Conservation (phyloP, 2,797 vertebrate species). For the Enteromius argenteus region DNA sequence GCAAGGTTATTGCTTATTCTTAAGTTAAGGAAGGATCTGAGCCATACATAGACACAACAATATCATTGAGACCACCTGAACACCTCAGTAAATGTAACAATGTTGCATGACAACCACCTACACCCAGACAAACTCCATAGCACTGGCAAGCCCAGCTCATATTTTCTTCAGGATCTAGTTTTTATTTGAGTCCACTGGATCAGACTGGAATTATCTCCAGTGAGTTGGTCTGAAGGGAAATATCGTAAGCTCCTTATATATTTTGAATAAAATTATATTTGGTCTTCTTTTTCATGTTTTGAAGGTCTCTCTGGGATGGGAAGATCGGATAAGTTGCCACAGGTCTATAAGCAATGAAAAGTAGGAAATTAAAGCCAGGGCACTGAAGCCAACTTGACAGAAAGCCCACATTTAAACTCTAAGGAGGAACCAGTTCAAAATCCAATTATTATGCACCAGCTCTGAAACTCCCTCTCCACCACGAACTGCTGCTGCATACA, state of each 20-base stretch:
- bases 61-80: background rate
- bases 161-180: background rate
- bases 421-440: constrained; percentile 45
- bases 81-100: background rate
- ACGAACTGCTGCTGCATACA: constrained; percentile 19
- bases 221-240: constrained; percentile 16
- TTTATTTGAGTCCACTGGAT: background rate
- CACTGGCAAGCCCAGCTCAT: background rate
- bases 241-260: background rate
- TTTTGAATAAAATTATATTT: constrained; percentile 26
- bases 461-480: constrained; percentile 26
- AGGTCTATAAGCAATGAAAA: constrained; percentile 40
- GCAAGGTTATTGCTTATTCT: background rate
- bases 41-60: background rate
- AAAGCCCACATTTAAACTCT: constrained; percentile 43
- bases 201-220: constrained; percentile 1
- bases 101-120: background rate
- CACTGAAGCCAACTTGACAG: constrained; percentile 41
- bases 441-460: constrained; percentile 47
- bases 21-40: background rate
- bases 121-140: background rate
- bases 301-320: constrained; percentile 10
- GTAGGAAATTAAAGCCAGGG: constrained; percentile 38
- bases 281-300: constrained; percentile 19
- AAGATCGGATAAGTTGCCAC: constrained; percentile 16